Percentiles rank a stretch among this genome's conserved stretches.
phyloP scores from a whole-genome alignment of 2,797 vertebrate species.

The Alauda arvensis region DNA sequence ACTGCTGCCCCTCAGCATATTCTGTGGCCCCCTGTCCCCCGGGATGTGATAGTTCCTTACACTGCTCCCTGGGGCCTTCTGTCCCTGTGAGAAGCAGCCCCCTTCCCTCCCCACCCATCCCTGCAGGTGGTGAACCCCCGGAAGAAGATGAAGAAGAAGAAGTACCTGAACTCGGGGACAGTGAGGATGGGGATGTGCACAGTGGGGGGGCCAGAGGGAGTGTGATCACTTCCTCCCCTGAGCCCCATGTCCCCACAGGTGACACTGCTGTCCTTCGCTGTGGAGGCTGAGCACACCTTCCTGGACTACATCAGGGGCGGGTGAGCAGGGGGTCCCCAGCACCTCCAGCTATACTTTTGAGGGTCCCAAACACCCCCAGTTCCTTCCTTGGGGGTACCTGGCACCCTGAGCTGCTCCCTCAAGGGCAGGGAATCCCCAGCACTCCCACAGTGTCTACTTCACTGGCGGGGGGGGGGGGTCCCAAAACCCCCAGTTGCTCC shows the following conservation, averaged over 20 bases:
- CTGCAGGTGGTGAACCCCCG: constrained; percentile 89
- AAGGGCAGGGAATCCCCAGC: neutral
- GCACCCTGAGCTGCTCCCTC: neutral
- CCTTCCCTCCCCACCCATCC: neutral
- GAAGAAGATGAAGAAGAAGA: constrained; percentile 99
- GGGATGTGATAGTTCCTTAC: neutral
- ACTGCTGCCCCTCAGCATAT: neutral
- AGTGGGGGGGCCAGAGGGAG: too few relatives aligned
- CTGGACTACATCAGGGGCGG: constrained; percentile 97
- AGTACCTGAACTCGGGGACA: constrained; percentile 93
- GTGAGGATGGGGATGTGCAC: constrained; percentile 68
- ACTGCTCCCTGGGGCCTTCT: neutral
- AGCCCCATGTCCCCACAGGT: constrained; percentile 72
- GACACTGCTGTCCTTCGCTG: constrained; percentile 89
- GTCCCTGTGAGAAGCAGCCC: neutral
- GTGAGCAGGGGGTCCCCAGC: constrained; percentile 71
- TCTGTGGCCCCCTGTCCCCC: neutral
- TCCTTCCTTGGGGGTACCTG: neutral
- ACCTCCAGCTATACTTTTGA: neutral
- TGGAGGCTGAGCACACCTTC: constrained; percentile 93
- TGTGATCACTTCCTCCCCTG: neutral
- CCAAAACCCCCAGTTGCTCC: neutral
- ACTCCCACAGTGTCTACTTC: neutral
- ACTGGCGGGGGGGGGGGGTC: neutral
- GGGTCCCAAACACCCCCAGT: neutral